A percentile compares a stretch with the other conserved stretches of the same genome.
These are phyloP conservation scores for Muscicapa striata DNA, from an alignment of 2,797 vertebrate species.

Conservation along the genomic window DNA sequence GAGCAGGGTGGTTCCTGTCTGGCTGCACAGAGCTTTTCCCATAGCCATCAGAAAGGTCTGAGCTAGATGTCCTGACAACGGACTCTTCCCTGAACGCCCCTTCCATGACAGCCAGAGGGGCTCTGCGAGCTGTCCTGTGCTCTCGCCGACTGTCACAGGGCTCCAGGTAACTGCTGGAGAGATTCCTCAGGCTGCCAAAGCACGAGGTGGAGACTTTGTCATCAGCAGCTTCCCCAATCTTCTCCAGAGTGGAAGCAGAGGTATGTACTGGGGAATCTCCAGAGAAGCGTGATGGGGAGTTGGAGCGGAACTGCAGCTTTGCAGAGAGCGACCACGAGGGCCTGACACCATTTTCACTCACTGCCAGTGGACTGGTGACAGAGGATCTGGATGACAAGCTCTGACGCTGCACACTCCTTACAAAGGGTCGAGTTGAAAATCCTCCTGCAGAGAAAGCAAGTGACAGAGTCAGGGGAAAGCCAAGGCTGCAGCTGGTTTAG, in stretches of 20 bases:
- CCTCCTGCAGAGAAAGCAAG: slow-evolving; percentile 82
- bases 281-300: slow-evolving; percentile 91
- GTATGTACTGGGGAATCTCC: slow-evolving; percentile 88
- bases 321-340: slow-evolving; percentile 94
- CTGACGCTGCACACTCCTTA: slow-evolving; percentile 95
- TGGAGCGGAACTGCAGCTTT: slow-evolving; percentile 93
- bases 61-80: slow-evolving; percentile 73
- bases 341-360: slow-evolving; percentile 87
- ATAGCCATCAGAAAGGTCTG: slow-evolving; percentile 75
- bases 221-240: slow-evolving; percentile 90
- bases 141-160: slow-evolving; percentile 81
- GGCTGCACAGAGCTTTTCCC: slow-evolving; percentile 79
- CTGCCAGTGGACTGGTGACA: slow-evolving; percentile 92
- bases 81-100: slow-evolving; percentile 84
- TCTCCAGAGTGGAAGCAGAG: slow-evolving; percentile 90
- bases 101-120: slow-evolving; percentile 92
- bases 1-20: slow-evolving; percentile 79
- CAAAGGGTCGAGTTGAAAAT: slow-evolving; percentile 94
- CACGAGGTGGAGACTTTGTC: slow-evolving; percentile 94
- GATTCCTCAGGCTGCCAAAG: slow-evolving; percentile 85
- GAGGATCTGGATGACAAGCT: slow-evolving; percentile 92
- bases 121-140: slow-evolving; percentile 83
- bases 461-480: not conserved
- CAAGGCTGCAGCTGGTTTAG: not conserved
- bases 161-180: slow-evolving; percentile 77